These are phyloP conservation scores for Panorpa germanica DNA, from an alignment of 2,888 invertebrate species.

Conservation along the genomic window DNA sequence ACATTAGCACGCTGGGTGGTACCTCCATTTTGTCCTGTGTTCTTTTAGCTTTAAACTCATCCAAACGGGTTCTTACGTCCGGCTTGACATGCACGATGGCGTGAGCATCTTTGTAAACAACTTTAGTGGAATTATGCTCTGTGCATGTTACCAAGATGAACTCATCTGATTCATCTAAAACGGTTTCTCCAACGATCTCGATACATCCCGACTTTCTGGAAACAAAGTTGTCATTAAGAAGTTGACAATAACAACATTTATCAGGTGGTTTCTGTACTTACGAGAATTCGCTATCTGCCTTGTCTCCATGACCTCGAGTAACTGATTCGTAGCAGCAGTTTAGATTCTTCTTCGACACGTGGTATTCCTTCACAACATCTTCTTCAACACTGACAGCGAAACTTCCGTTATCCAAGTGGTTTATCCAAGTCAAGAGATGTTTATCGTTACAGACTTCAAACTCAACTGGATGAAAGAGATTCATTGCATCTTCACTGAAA, in stretches of 20 bases:
- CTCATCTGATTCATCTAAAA: slow-evolving; percentile 22
- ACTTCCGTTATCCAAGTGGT: too few species aligned
- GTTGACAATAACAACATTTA: slow-evolving; percentile 7
- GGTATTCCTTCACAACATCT: slow-evolving; percentile 9
- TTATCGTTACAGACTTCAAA: too few species aligned
- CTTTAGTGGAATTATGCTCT: slow-evolving; percentile 15
- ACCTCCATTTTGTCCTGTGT: slow-evolving; percentile 13
- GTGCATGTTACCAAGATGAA: slow-evolving; percentile 30
- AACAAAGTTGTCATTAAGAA: slow-evolving; percentile 11
- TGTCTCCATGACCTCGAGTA: too few species aligned
- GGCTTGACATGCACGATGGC: slow-evolving; percentile 30
- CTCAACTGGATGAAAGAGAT: slow-evolving; percentile 24
- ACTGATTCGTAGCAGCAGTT: slow-evolving; percentile 16
- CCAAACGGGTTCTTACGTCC: slow-evolving; percentile 26
- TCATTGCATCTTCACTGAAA: slow-evolving; percentile 25
- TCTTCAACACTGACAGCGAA: slow-evolving; percentile 9
- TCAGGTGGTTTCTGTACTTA: slow-evolving; percentile 9
- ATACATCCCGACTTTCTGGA: slow-evolving; percentile 27
- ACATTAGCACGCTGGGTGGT: slow-evolving; percentile 45
- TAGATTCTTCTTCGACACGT: slow-evolving; percentile 10
- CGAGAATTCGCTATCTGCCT: slow-evolving; percentile 11
- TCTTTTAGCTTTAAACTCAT: slow-evolving; percentile 14
- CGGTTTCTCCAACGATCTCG: slow-evolving; percentile 22
- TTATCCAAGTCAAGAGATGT: too few species aligned
- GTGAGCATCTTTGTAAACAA: slow-evolving; percentile 27